Evolutionary conservation across 2,888 invertebrate genomes (phyloP).

Genomic region (Pasiphila rectangulata): DNA sequence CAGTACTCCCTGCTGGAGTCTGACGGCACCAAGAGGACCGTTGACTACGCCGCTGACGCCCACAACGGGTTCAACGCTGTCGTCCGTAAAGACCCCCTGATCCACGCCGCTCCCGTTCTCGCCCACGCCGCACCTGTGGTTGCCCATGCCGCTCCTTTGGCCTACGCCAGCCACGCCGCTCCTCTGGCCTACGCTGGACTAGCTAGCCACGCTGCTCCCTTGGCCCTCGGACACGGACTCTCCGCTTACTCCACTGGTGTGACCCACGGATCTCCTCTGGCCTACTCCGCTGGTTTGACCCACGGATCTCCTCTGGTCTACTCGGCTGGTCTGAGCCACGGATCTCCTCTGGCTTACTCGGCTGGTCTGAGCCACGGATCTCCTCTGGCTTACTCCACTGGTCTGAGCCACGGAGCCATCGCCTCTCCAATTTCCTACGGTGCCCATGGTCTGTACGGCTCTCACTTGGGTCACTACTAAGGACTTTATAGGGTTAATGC

Average conservation of each 20-base stretch:
- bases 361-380: slow-evolving; percentile 32
- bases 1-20: slow-evolving; percentile 78
- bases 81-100: slow-evolving; percentile 73
- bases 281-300: too few species aligned
- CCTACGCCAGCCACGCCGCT: slow-evolving; percentile 36
- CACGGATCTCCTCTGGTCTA: slow-evolving; percentile 25
- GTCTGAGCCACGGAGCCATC: slow-evolving; percentile 39
- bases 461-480: slow-evolving; percentile 42
- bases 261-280: slow-evolving; percentile 24
- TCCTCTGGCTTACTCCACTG: slow-evolving; percentile 34
- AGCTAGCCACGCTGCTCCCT: slow-evolving; percentile 37
- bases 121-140: slow-evolving; percentile 46
- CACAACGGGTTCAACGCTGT: slow-evolving; percentile 80
- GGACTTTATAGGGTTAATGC: slow-evolving; percentile 30
- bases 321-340: slow-evolving; percentile 31
- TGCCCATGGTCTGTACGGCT: slow-evolving; percentile 45
- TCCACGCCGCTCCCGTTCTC: slow-evolving; percentile 51
- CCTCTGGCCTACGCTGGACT: slow-evolving; percentile 40
- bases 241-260: too few species aligned
- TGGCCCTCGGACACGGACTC: slow-evolving; percentile 28
- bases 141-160: slow-evolving; percentile 43
- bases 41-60: slow-evolving; percentile 81
- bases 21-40: slow-evolving; percentile 83
- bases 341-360: slow-evolving; percentile 35
- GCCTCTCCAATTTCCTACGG: slow-evolving; percentile 41